phyloP scores from a whole-genome alignment of 2,888 invertebrate species.

The Agonopterix alstromeriana region DNA sequence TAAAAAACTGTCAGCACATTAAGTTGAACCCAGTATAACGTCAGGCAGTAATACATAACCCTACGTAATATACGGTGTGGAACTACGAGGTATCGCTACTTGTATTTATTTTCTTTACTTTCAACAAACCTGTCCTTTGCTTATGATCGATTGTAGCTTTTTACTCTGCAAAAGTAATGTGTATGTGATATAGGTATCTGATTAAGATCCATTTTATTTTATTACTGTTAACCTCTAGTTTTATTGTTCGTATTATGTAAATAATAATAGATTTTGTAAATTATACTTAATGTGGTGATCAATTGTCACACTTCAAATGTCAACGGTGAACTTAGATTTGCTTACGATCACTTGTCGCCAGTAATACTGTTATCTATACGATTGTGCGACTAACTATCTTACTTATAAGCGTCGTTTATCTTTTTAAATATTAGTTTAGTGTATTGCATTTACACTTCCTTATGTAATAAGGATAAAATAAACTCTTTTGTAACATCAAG shows the following conservation, averaged over 20 bases:
- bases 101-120: slow-evolving; percentile 32
- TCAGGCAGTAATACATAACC: too few species aligned
- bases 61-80: too few species aligned
- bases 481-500: not conserved
- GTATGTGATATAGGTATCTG: slow-evolving; percentile 67
- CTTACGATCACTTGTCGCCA: slow-evolving; percentile 7
- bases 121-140: slow-evolving; percentile 38
- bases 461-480: slow-evolving; percentile 17
- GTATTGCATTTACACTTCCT: slow-evolving; percentile 22
- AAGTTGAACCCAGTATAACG: too few species aligned
- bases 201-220: slow-evolving; percentile 61
- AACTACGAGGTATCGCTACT: too few species aligned
- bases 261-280: slow-evolving; percentile 60
- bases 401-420: not conserved
- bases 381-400: not conserved
- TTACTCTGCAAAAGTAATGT: slow-evolving; percentile 46
- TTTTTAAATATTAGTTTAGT: slow-evolving; percentile 8
- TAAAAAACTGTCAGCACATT: too few species aligned
- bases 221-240: slow-evolving; percentile 54
- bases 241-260: slow-evolving; percentile 56
- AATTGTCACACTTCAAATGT: slow-evolving; percentile 5
- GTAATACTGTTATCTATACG: not conserved
- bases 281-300: slow-evolving; percentile 38
- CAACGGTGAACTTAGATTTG: slow-evolving; percentile 5
- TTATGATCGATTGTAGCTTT: slow-evolving; percentile 39